Evolutionary conservation across 2,113 vertebrate species (phyloP).

Genomic region (Anhinga rufa): DNA sequence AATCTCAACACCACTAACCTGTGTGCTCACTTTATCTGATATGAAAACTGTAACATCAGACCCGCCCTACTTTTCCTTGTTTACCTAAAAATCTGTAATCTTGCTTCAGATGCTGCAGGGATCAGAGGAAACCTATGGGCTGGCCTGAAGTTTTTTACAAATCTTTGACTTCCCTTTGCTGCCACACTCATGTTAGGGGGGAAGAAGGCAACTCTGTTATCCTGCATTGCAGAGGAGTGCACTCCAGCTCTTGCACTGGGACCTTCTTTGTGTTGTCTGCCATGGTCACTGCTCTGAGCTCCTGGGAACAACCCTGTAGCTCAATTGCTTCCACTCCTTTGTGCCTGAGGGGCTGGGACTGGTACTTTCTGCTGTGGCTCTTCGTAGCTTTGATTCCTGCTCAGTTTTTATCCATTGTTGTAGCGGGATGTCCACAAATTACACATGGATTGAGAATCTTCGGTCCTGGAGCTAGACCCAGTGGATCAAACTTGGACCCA

Average conservation of each 20-base stretch:
- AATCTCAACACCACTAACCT: not conserved
- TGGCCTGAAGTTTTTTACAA: not conserved
- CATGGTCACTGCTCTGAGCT: not conserved
- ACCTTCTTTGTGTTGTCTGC: not conserved
- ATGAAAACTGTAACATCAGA: not conserved
- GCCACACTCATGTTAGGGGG: not conserved
- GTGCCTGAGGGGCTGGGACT: not conserved
- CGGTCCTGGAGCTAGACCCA: not conserved
- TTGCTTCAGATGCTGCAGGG: not conserved
- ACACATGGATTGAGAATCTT: not conserved
- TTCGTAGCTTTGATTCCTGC: not conserved
- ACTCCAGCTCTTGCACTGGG: not conserved
- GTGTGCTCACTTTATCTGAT: not conserved
- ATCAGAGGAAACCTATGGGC: not conserved
- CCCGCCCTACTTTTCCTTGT: not conserved
- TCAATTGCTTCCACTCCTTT: not conserved
- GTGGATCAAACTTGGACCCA: not conserved
- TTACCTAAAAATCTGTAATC: not conserved
- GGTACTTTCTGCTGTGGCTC: not conserved
- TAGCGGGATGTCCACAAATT: not conserved
- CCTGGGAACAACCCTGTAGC: not conserved
- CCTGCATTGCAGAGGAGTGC: accelerated
- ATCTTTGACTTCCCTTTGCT: not conserved
- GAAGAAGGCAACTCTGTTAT: not conserved
- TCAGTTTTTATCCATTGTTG: not conserved